A percentile compares a stretch with the other conserved stretches of the same genome.
These are phyloP conservation scores for Scaptomyza reducta DNA, from an alignment of 2,888 invertebrate genomes.

Conservation along the genomic window DNA sequence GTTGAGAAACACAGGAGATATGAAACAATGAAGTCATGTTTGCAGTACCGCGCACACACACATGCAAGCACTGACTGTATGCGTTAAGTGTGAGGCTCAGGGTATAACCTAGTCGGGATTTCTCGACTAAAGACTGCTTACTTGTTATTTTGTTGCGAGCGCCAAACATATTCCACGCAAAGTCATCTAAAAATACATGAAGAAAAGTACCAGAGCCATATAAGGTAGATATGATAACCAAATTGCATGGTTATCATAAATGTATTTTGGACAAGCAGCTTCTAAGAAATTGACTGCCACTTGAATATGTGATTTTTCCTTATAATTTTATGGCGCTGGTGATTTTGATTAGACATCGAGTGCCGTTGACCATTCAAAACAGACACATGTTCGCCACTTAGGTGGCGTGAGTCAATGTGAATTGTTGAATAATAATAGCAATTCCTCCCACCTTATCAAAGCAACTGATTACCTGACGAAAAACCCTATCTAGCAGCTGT, in stretches of 20 bases:
- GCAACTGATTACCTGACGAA: conserved; percentile 22
- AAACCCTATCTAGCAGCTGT: neutral
- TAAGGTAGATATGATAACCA: conserved; percentile 21
- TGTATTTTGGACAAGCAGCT: conserved; percentile 21
- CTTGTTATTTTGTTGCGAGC: neutral
- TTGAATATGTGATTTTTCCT: conserved; percentile 28
- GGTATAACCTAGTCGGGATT: too few relatives aligned
- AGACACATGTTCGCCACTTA: conserved; percentile 17
- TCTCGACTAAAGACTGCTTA: too few relatives aligned
- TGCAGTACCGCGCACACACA: too few relatives aligned
- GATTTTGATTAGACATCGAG: conserved; percentile 16
- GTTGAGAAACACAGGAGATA: too few relatives aligned
- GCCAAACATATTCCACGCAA: neutral
- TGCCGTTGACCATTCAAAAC: conserved; percentile 1
- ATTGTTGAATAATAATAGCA: conserved; percentile 28
- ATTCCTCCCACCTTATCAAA: conserved; percentile 49
- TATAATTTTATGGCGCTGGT: conserved; percentile 21
- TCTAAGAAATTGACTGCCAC: conserved; percentile 26
- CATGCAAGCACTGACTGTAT: too few relatives aligned
- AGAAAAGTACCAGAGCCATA: conserved; percentile 12
- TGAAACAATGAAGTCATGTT: too few relatives aligned
- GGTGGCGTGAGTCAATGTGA: conserved; percentile 47
- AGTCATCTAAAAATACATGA: conserved; percentile 2
- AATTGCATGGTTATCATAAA: conserved; percentile 21
- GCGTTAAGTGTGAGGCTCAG: too few relatives aligned